These are phyloP conservation scores for Frankliniella intonsa DNA, from an alignment of 2,888 invertebrate genomes.

Conservation along the genomic window DNA sequence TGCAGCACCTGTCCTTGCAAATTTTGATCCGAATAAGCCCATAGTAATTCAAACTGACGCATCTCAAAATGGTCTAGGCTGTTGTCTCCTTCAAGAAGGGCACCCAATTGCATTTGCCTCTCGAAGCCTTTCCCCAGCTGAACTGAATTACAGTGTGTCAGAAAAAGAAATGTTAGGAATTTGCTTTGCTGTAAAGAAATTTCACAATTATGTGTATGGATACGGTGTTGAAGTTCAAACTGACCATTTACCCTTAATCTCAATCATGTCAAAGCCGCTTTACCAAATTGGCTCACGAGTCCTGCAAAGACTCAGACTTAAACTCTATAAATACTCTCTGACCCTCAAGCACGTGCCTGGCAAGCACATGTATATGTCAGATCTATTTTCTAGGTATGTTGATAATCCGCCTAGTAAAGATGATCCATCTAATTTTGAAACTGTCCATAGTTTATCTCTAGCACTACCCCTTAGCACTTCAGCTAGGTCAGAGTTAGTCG, in stretches of 20 bases:
- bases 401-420: conserved; percentile 3
- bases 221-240: conserved; percentile 39
- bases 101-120: conserved; percentile 44
- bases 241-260: conserved; percentile 43
- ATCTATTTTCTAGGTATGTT: conserved; percentile 41
- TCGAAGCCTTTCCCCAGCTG: conserved; percentile 39
- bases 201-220: conserved; percentile 43
- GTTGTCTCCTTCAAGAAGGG: conserved; percentile 36
- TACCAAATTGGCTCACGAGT: conserved; percentile 37
- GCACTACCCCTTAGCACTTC: too few species aligned
- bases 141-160: conserved; percentile 41
- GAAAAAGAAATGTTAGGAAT: conserved; percentile 43
- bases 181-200: conserved; percentile 41
- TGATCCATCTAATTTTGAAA: too few species aligned
- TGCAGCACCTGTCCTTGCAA: conserved; percentile 38
- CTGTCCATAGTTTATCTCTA: too few species aligned
- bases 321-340: conserved; percentile 40
- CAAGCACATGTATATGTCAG: conserved; percentile 39
- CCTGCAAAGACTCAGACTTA: conserved; percentile 41
- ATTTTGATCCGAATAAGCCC: conserved; percentile 39
- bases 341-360: conserved; percentile 27
- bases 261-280: conserved; percentile 41
- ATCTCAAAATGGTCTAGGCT: conserved; percentile 39
- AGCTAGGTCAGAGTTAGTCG: too few species aligned
- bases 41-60: conserved; percentile 41